Evolutionary conservation across 2,888 invertebrate genomes (phyloP).

Genomic region (Orthosia gracilis): DNA sequence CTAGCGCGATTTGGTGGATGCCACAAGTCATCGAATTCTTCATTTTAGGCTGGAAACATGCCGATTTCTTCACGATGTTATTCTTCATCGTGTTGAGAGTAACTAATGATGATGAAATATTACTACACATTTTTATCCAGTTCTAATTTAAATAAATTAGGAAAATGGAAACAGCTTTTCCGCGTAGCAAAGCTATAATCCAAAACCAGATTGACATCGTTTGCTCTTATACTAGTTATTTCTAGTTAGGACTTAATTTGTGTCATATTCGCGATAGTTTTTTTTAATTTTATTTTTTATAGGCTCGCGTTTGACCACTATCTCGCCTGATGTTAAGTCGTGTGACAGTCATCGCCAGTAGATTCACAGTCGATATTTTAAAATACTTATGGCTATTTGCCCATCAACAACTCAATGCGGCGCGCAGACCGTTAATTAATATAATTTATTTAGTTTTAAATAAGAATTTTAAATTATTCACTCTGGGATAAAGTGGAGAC

Average conservation of each 20-base stretch:
- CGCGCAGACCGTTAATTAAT: constrained; percentile 65
- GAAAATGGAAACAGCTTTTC: background rate
- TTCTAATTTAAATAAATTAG: background rate
- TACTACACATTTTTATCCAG: background rate
- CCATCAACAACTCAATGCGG: constrained; percentile 65
- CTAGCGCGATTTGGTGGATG: too few species aligned
- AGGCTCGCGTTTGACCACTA: too few species aligned
- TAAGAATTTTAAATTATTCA: constrained; percentile 31
- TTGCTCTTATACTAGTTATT: constrained; percentile 11
- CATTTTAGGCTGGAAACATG: too few species aligned
- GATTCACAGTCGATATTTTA: constrained; percentile 55
- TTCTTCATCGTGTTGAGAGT: background rate
- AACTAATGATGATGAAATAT: background rate
- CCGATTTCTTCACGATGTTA: too few species aligned
- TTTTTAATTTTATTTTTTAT: too few species aligned
- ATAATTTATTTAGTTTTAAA: constrained; percentile 65
- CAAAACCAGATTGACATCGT: background rate
- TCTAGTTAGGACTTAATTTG: background rate
- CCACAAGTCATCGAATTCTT: too few species aligned
- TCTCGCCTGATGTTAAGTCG: too few species aligned
- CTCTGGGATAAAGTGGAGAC: constrained; percentile 19
- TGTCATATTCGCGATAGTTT: constrained; percentile 34
- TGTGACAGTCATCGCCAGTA: constrained; percentile 41
- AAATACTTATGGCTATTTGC: constrained; percentile 56
- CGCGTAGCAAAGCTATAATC: background rate